These are phyloP conservation scores for Euphydryas editha DNA, from an alignment of 2,888 invertebrate genomes.

Conservation along the genomic window DNA sequence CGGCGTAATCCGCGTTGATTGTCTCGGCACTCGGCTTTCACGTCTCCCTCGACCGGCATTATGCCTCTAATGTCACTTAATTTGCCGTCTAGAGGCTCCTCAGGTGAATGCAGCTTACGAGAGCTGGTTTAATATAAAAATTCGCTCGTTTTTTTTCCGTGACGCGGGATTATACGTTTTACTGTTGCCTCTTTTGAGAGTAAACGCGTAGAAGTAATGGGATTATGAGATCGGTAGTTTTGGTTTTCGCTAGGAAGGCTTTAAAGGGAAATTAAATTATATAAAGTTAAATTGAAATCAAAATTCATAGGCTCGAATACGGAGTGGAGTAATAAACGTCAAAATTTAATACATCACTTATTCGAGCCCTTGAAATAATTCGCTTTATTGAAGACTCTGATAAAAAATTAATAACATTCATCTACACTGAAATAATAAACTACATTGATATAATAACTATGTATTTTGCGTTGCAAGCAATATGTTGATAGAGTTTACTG, in stretches of 20 bases:
- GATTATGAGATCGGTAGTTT: conserved; percentile 72
- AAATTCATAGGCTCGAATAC: conserved; percentile 47
- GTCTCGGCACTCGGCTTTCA: conserved; percentile 74
- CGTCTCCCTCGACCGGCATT: conserved; percentile 74
- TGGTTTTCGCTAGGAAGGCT: conserved; percentile 56
- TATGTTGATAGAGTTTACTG: too few species aligned
- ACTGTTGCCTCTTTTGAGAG: conserved; percentile 78
- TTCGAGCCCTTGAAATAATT: conserved; percentile 19
- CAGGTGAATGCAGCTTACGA: conserved; percentile 77
- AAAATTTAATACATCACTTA: conserved; percentile 25
- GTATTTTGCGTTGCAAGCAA: too few species aligned
- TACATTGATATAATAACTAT: background rate
- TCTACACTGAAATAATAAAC: background rate
- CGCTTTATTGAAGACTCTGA: conserved; percentile 27
- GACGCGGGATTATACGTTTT: conserved; percentile 69
- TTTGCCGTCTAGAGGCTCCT: conserved; percentile 80
- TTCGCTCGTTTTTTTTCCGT: conserved; percentile 67
- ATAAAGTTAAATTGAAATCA: conserved; percentile 55
- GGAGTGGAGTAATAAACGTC: conserved; percentile 34
- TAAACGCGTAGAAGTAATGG: conserved; percentile 78
- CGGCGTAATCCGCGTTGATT: conserved; percentile 46
- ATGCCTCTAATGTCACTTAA: conserved; percentile 82
- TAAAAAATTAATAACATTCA: background rate
- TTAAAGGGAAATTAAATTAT: conserved; percentile 64
- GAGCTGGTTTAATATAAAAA: conserved; percentile 80